Base-by-base conservation (phyloP, 35 echinoderm and acorn worm species). In the Ophiothrix spiculata region DNA sequence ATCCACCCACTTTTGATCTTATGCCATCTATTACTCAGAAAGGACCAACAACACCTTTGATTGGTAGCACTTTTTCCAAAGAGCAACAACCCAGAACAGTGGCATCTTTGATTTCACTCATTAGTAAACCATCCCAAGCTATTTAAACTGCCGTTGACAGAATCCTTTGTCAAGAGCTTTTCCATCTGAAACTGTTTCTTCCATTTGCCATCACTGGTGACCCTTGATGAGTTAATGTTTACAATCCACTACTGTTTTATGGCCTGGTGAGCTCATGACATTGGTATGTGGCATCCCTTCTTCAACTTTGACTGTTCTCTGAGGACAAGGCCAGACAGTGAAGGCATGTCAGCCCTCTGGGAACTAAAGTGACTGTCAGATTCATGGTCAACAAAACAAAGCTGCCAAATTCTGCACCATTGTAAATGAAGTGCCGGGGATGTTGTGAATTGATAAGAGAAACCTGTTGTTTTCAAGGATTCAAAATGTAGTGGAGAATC, bases 261-360 rank as follows among this genome's bases (percentile, higher is more conserved):
- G 60, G 60, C 25, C 23, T 69, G 42, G 42, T 49, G 60, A 69
- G 60, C 60, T 69, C 60, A 69, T 69, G 8, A 28, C 1, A 12
- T 25, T 15, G 60, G 60, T 69, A 69, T 69, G 60, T 69, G 10
- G 17, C 17, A 25, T 28, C 60, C 60, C 8, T 25, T 4, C 60
- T 2, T 69, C 29, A 25, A 69, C 3, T 25, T n/a, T 6, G 8
- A n/a, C 60, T n/a, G n/a, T n/a, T 15, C 10, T 69, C 10, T 69
- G 25, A 69, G 60, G 60, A 69, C 60, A 69, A 69, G 60, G 60
- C 17, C 60, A 69, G n/a, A n/a, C n/a, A n/a, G n/a, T n/a, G n/a
- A 25, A 12, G 60, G 3, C 8, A 12, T 4, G 23, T 69, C 4
- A 69, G 60, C 60, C 60, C 60, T 69, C 60, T 69, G 60, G 60